Base-by-base conservation (phyloP, 2,888 invertebrate genomes). In the Ametastegia equiseti region DNA sequence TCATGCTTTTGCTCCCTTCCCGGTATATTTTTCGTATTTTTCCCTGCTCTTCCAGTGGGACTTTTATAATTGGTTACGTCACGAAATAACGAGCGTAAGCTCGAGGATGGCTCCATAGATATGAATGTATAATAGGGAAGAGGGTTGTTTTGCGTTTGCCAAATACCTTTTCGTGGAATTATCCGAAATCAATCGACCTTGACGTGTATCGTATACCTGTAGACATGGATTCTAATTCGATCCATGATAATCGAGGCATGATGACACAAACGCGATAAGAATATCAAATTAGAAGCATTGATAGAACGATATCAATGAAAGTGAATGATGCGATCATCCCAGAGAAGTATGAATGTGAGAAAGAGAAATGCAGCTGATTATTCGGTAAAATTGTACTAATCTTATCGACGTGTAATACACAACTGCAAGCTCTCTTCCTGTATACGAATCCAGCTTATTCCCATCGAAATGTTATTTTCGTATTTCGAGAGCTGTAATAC, bases 21-120 rank as follows among this genome's bases (percentile, higher is more conserved):
- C 36, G n/a, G 7, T 33, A n/a, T 27, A 39, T 39, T 65, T 11
- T 39, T 39, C 39, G 67, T 23, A 71, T n/a, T n/a, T n/a, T n/a
- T n/a, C n/a, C n/a, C n/a, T n/a, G n/a, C n/a, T n/a, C n/a, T n/a
- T n/a, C n/a, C n/a, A n/a, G n/a, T n/a, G n/a, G 30, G 15, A 45
- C 15, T 45, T 45, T 45, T 71, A 23, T 47, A 19, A 71, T 27
- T 71, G 45, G 30, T 71, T 39, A 67, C 67, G 36, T 67, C 19
- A 67, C 67, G 36, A 67, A 67, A 67, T 67, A 67, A 67, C 39
- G 67, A 67, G 9, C 39, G 36, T 39, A n/a, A 39, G 39, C n/a
- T n/a, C n/a, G n/a, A n/a, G 19, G n/a, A 39, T 27, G 3, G n/a
- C n/a, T n/a, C 39, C 19, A 13, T 63, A 11, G 54, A 54, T 30